Base-by-base conservation (phyloP, 2,797 vertebrate genomes). In the Synanceia verrucosa region DNA sequence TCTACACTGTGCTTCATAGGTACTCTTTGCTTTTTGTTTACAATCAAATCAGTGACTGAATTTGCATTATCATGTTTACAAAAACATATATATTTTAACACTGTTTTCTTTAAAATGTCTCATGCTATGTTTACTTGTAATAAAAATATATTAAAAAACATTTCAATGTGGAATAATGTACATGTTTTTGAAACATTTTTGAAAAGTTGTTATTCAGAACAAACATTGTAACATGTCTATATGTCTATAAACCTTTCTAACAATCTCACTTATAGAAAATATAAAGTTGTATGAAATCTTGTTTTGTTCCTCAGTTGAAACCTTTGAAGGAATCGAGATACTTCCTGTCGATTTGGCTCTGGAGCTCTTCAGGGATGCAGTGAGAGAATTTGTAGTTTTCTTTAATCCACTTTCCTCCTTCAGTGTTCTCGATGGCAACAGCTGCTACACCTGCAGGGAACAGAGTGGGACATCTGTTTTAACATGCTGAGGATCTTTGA, bases 391-490 rank as follows among this genome's bases (percentile, higher is more conserved):
- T 96, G 82, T 97, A 97, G 47, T 63, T 92, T 68, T 94, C 91
- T 82, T 86, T 95, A 58, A 97, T 93, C 96, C 96, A 96, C 44
- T 65, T 90, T 11, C 96, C 96, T 0, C 96, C 95, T 29, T 94
- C 89, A 0, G 93, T 96, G 93, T 93, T 95, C 87, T 97, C 96
- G 1, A 97, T 95, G 84, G 95, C 96, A 79, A 97, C 80, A 4
- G 94, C 92, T 3, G 95, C 94, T 0, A 97, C 85, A 0, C 96
- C 96, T 97, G 71, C 33, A 76, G 34, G 51, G 39, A 28, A 58
- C 29, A 8, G 0, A 14, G 14, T 3, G 3, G 29, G 8, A 62
- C 7, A 29, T 57, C 59, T 13, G 28, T 10, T 5, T 16, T 4
- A 7, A 24, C 5, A 19, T 7, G 23, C 7, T 28, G 19, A 9